Percentiles rank a stretch among this genome's conserved stretches.
Conservation (phyloP, 35 echinoderm and acorn worm species). For the Stichopus chloronotus region DNA sequence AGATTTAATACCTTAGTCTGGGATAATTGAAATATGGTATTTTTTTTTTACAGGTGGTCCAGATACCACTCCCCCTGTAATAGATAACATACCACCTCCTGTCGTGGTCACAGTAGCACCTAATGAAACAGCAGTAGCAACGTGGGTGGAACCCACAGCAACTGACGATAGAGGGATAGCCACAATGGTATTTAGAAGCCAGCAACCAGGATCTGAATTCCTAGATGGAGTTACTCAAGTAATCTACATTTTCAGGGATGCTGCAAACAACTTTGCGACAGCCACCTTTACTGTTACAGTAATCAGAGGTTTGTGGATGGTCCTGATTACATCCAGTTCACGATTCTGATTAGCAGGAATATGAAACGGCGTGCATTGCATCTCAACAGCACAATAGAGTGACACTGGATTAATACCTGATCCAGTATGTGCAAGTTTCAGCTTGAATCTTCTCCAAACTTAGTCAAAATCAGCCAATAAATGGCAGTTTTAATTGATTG, state of each 20-base stretch:
- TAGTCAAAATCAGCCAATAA: too few relatives aligned
- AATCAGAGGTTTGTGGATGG: conserved; percentile 25
- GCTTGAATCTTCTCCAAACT: too few relatives aligned
- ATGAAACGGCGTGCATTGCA: too few relatives aligned
- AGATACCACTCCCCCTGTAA: conserved; percentile 30
- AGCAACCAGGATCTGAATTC: conserved; percentile 53
- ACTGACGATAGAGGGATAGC: conserved; percentile 56
- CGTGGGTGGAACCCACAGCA: conserved; percentile 66
- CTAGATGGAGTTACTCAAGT: conserved; percentile 51
- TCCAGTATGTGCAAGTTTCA: too few relatives aligned
- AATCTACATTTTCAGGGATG: conserved; percentile 53
- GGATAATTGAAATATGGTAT: too few relatives aligned
- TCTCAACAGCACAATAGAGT: too few relatives aligned
- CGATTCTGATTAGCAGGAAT: too few relatives aligned
- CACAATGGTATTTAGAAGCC: not conserved
- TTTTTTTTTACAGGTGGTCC: not conserved
- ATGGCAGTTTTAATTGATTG: too few relatives aligned
- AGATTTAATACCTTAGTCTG: too few relatives aligned
- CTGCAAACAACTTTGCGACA: conserved; percentile 46
- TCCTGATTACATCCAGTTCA: too few relatives aligned
- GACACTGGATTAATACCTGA: too few relatives aligned
- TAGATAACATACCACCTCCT: not conserved
- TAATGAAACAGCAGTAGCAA: conserved; percentile 16
- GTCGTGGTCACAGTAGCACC: not conserved
- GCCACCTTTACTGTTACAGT: conserved; percentile 66